These are phyloP conservation scores for Aleiodes alternator DNA, from an alignment of 2,888 invertebrate species.

Conservation along the genomic window DNA sequence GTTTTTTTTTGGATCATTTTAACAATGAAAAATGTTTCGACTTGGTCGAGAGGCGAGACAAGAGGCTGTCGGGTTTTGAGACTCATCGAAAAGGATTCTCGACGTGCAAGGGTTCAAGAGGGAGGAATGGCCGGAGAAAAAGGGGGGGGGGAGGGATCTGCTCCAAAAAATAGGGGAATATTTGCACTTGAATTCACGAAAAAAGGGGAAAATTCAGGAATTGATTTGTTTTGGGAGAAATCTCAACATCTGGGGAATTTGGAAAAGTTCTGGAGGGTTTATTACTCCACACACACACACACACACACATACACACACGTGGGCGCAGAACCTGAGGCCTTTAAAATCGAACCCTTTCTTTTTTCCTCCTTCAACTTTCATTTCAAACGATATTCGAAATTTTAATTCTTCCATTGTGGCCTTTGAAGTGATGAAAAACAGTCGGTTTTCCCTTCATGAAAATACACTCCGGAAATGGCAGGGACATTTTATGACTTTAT, in stretches of 20 bases:
- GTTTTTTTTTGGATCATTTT: slow-evolving; percentile 20
- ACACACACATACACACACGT: no score
- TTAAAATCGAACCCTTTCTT: neutral
- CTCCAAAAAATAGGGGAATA: slow-evolving; percentile 61
- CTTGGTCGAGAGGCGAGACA: slow-evolving; percentile 30
- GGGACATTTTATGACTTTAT: slow-evolving; percentile 27
- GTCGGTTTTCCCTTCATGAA: neutral
- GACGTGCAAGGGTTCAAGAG: slow-evolving; percentile 28
- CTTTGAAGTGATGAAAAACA: slow-evolving; percentile 16
- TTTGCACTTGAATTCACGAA: slow-evolving; percentile 62
- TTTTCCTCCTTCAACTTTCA: neutral
- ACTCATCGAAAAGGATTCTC: slow-evolving; percentile 41
- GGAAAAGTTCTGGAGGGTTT: slow-evolving; percentile 30
- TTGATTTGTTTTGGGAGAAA: slow-evolving; percentile 53
- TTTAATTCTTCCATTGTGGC: slow-evolving; percentile 33
- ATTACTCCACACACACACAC: neutral
- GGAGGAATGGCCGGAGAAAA: slow-evolving; percentile 9
- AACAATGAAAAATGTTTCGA: slow-evolving; percentile 26
- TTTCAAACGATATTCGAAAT: slow-evolving; percentile 44
- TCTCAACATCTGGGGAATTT: slow-evolving; percentile 33
- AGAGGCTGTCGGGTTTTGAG: neutral
- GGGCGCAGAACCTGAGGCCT: no score
- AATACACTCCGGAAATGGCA: slow-evolving; percentile 5
- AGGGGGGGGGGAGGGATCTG: slow-evolving; percentile 44
- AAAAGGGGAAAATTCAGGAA: slow-evolving; percentile 53